Percentiles rank a stretch among this genome's conserved stretches.
phyloP scores from a whole-genome alignment of 2,888 invertebrate species.

The Agonum fuliginosum region DNA sequence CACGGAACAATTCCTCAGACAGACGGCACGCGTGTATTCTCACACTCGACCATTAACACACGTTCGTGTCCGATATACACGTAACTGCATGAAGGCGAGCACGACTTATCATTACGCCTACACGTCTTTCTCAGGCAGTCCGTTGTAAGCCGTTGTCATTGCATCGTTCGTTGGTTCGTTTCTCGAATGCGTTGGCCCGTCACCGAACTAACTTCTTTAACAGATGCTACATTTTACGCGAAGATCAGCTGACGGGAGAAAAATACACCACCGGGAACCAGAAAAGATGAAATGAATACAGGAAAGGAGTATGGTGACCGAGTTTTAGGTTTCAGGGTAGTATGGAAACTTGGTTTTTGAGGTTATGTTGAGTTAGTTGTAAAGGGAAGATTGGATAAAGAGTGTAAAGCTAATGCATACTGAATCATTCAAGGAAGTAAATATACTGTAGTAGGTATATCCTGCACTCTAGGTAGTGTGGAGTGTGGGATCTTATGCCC shows the following conservation, averaged over 20 bases:
- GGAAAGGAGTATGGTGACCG: too few relatives aligned
- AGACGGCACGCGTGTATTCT: neutral
- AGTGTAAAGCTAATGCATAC: too few relatives aligned
- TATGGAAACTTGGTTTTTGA: too few relatives aligned
- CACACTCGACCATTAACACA: neutral
- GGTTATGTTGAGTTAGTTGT: too few relatives aligned
- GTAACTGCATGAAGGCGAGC: constrained; percentile 5
- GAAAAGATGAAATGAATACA: too few relatives aligned
- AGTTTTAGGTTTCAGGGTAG: too few relatives aligned
- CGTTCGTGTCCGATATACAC: neutral
- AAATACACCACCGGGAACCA: too few relatives aligned
- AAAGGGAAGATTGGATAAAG: too few relatives aligned
- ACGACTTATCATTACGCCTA: constrained; percentile 2
- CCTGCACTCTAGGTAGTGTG: too few relatives aligned
- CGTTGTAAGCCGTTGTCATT: neutral
- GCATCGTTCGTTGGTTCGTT: neutral
- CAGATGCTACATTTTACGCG: constrained; percentile 22
- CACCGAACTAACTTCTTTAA: constrained; percentile 22
- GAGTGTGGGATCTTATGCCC: too few relatives aligned
- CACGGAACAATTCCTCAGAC: neutral
- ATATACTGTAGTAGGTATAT: too few relatives aligned
- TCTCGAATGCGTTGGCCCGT: constrained; percentile 2
- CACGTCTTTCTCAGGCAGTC: neutral
- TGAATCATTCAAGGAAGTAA: too few relatives aligned
- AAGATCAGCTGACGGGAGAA: neutral